Percentiles rank a stretch among this genome's conserved stretches.
Conservation (phyloP, 2,888 invertebrate species). For the Harmothoe impar region DNA sequence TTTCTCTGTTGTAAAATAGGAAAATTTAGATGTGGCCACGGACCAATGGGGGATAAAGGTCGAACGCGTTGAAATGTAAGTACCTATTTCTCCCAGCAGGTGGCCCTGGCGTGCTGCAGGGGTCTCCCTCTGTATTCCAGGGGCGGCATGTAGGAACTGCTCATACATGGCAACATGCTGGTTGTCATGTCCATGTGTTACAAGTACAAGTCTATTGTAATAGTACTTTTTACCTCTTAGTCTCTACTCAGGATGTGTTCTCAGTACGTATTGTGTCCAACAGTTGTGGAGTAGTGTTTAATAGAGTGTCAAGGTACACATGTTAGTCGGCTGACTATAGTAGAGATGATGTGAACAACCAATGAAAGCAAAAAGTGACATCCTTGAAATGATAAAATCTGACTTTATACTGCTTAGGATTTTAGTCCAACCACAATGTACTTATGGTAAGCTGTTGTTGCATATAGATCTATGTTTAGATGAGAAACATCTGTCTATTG, state of each 20-base stretch:
- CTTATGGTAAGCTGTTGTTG: too few species aligned
- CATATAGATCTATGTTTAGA: too few species aligned
- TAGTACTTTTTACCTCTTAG: background rate
- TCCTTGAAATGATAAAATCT: too few species aligned
- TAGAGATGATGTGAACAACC: too few species aligned
- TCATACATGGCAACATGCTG: background rate
- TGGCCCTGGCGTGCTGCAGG: background rate
- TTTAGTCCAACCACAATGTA: too few species aligned
- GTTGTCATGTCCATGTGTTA: background rate
- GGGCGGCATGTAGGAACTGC: too few species aligned
- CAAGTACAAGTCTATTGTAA: background rate
- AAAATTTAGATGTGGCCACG: conserved; percentile 91
- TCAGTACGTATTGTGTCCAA: background rate
- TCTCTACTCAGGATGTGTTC: background rate
- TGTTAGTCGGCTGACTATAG: too few species aligned
- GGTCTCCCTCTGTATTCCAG: background rate
- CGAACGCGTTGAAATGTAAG: conserved; percentile 94
- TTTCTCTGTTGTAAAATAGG: conserved; percentile 64
- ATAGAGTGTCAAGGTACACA: too few species aligned
- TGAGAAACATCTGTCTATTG: too few species aligned
- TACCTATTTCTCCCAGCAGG: background rate
- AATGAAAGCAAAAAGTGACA: too few species aligned
- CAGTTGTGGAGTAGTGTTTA: too few species aligned
- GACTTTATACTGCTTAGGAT: too few species aligned
- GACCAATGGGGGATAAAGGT: conserved; percentile 97